phyloP scores from a whole-genome alignment of 2,113 vertebrate species.

The Murina feae region DNA sequence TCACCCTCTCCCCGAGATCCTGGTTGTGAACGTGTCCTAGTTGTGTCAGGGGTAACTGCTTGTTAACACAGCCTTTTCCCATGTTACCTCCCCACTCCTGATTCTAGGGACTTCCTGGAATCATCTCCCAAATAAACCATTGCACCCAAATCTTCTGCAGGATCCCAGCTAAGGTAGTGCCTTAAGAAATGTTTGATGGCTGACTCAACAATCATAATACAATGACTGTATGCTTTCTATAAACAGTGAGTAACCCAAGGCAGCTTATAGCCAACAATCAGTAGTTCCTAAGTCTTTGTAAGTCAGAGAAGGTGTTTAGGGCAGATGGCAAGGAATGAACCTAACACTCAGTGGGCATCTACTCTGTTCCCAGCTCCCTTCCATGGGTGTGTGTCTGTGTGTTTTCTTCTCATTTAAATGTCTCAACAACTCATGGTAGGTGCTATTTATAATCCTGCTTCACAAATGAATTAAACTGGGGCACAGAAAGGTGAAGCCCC shows the following conservation, averaged over 20 bases:
- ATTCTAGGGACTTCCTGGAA: background rate
- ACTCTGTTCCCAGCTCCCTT: background rate
- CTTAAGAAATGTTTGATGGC: slow-evolving; percentile 23
- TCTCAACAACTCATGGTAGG: background rate
- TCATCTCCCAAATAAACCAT: background rate
- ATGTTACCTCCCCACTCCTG: accelerated
- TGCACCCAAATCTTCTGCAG: background rate
- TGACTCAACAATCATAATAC: background rate
- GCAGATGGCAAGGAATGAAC: background rate
- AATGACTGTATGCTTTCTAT: background rate
- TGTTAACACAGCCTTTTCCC: background rate
- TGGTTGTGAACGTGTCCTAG: background rate
- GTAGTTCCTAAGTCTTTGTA: background rate
- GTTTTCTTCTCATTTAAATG: background rate
- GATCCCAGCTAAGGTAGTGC: background rate
- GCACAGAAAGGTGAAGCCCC: background rate
- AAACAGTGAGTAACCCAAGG: background rate
- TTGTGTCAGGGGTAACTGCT: background rate
- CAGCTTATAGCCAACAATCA: background rate
- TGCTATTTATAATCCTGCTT: background rate
- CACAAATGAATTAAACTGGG: background rate
- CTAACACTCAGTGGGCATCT: background rate
- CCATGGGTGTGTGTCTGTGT: background rate
- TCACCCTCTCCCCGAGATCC: background rate
- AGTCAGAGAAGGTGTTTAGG: background rate